These are phyloP conservation scores for Limnothrissa miodon DNA, from an alignment of 2,113 vertebrate species.

Conservation along the genomic window DNA sequence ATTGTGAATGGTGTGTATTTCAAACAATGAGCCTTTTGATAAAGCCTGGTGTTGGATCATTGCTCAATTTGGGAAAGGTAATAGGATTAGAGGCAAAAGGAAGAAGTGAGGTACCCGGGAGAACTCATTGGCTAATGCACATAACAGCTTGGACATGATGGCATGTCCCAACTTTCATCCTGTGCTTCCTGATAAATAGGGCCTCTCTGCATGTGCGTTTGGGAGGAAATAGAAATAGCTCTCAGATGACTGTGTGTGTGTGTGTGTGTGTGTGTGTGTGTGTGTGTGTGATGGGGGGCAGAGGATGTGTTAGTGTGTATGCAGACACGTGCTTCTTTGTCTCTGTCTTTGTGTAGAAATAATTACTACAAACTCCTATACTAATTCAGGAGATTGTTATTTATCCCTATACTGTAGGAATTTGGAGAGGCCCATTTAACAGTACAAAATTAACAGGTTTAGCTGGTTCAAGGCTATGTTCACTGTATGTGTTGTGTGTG, in stretches of 20 bases:
- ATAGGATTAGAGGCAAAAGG: not conserved
- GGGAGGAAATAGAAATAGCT: not conserved
- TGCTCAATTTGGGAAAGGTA: conserved; percentile 20
- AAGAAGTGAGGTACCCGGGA: not conserved
- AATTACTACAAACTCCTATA: not conserved
- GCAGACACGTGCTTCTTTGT: too few relatives aligned
- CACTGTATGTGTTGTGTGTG: not conserved
- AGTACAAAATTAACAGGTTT: not conserved
- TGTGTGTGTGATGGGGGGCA: not conserved
- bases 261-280: not conserved
- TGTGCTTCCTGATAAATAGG: not conserved
- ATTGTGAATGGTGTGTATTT: not conserved
- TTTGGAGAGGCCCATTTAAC: not conserved
- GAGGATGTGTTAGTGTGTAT: not conserved
- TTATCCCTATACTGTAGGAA: not conserved
- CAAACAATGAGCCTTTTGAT: conserved; percentile 33
- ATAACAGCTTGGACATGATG: not conserved
- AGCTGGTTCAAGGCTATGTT: not conserved
- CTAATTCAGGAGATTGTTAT: not conserved
- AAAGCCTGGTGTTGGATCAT: conserved; percentile 26
- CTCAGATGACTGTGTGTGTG: not conserved
- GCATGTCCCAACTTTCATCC: conserved; percentile 6
- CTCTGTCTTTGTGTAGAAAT: not conserved
- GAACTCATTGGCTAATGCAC: conserved; percentile 3
- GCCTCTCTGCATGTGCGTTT: not conserved